Evolutionary conservation across 2,888 invertebrate species (phyloP).

Genomic region (Pollenia griseotomentosa): DNA sequence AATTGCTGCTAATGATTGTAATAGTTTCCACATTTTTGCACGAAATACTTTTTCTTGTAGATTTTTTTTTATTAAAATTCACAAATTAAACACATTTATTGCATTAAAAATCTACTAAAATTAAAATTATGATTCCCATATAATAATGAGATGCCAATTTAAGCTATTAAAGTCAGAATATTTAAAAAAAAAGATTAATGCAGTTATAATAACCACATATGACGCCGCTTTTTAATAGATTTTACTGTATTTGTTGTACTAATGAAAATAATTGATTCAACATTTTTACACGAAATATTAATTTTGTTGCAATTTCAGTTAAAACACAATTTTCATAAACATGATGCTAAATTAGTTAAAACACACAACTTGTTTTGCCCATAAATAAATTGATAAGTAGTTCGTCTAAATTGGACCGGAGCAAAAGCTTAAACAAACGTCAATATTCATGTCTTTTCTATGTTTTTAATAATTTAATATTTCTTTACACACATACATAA

Average conservation of each 20-base stretch:
- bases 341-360: conserved; percentile 48
- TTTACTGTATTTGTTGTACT: conserved; percentile 21
- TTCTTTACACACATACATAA: not conserved
- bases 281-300: conserved; percentile 51
- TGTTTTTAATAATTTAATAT: conserved; percentile 48
- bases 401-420: conserved; percentile 19
- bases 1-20: conserved; percentile 7
- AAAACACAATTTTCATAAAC: conserved; percentile 40
- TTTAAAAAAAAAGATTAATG: conserved; percentile 23
- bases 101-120: too few relatives aligned
- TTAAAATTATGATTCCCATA: too few relatives aligned
- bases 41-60: not conserved
- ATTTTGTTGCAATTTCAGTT: conserved; percentile 39
- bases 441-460: not conserved
- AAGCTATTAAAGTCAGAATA: not conserved
- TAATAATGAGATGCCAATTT: too few relatives aligned
- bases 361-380: conserved; percentile 49
- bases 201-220: conserved; percentile 22
- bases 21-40: conserved; percentile 33
- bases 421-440: not conserved
- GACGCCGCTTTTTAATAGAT: conserved; percentile 5
- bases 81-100: too few relatives aligned
- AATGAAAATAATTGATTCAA: conserved; percentile 55
- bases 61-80: too few relatives aligned
- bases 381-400: conserved; percentile 41